Base-by-base conservation (phyloP, 1,140 invertebrate species). In the Bombus sibiricus region DNA sequence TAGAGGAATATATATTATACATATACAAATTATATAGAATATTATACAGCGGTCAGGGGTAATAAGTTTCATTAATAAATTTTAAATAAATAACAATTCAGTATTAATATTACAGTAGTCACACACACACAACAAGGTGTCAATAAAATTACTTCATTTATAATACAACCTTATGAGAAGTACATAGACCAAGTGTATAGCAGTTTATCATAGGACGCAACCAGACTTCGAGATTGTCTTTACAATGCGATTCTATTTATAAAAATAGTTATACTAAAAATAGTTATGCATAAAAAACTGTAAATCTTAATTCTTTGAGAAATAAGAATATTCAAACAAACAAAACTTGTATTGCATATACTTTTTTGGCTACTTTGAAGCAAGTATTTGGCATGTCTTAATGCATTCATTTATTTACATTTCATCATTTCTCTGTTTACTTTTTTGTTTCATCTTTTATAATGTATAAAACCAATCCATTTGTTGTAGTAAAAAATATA, bases 121-220 rank as follows among this genome's bases (percentile, higher is more conserved):
- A 53, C 47, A 53, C 47, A 15, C 47, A 73, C 39, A 43, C 47
- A 78, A 86, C 83, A 72, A 86, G 80, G 76, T 80, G 85, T 57
- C 89, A 89, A 83, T 88, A 78, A 90, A 92, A 83, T 89, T 74
- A 89, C 85, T 88, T 79, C 82, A 77, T 83, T 82, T 90, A 91
- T 89, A 68, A 89, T 91, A 88, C 74, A 89, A 85, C 81, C 59
- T 83, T 79, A 88, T 34, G 74, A 87, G 86, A 82, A 82, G 85
- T 83, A 86, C 86, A 91, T 74, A 89, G 88, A 83, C 75, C 87
- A 85, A 92, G 87, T 22, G 5, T 86, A 89, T 82, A 91, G 89
- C 87, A 86, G 91, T 89, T 92, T 93, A 92, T 91, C 91, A 80
- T 89, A 93, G 92, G 92, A 94, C 93, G 93, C 93, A 94, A 94